Evolutionary conservation across 2,113 vertebrate species (phyloP), one percentile per base, ranked within the genome.

Genomic region (Reinhardtius hippoglossoides): DNA sequence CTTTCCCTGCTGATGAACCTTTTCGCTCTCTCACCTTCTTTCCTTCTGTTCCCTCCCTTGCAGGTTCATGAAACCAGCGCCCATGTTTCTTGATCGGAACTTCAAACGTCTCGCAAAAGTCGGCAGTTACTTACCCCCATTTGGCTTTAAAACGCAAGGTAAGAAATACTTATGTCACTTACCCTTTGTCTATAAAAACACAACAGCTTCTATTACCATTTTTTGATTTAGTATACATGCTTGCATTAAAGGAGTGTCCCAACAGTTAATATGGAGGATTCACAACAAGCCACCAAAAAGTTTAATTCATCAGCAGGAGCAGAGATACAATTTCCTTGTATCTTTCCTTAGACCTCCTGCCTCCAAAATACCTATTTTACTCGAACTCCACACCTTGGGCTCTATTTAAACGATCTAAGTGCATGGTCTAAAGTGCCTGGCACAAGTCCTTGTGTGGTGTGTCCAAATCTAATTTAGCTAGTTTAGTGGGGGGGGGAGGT

Each of bases 121-220:
- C 86, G 89, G 5, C 85, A 89, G 71, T 74, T 94, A 89, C 65
- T 90, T 93, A 59, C 94, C 94, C 90, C 94, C 94, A 6, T 95
- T 95, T 67, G 94, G 94, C 69, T 90, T 95, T 80, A 95, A 90
- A 91, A 94, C 93, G 0, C 94, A 95, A 94, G 94, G 94, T 95
- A 93, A 91, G 78, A 82, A 37, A n/a, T n/a, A 37, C 64, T 84
- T 15, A 58, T 37, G 42, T 57, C 14, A 31, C 1, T 66, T 35
- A 37, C 9, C 5, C 31, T 7, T 1, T 12, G 24, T 57, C 6
- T 21, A 54, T 55, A 24, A 46, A 71, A 57, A 5, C 4, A 21
- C 8, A 44, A 9, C 4, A 8, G 15, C 46, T 50, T 16, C 16
- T 1, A 50, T 6, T 50, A 21, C 9, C 12, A 5, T 9, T 15